Conservation (phyloP, 2,113 vertebrate genomes). For the Vireo altiloquus region DNA sequence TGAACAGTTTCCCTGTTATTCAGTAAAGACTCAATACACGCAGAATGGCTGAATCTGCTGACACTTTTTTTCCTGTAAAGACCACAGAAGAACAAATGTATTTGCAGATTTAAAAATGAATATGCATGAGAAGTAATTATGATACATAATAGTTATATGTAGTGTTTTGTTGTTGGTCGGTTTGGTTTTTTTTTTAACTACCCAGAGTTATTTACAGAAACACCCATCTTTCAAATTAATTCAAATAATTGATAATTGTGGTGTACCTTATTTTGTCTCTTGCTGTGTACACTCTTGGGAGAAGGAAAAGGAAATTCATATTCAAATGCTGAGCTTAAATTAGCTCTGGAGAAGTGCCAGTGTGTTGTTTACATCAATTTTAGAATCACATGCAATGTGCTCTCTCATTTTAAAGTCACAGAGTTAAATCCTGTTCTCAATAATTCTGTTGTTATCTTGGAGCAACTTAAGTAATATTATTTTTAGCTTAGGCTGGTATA, state of each 20-base stretch:
- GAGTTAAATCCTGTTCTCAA: neutral
- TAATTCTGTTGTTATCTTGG: neutral
- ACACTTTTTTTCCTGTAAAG: neutral
- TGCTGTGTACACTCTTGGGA: neutral
- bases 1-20: neutral
- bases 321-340: conserved; percentile 56
- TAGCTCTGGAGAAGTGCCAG: conserved; percentile 48
- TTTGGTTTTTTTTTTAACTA: neutral
- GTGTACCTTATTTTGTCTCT: conserved; percentile 26
- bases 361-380: conserved; percentile 36
- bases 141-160: neutral
- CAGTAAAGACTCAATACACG: neutral
- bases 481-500: conserved; percentile 33
- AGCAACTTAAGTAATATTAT: neutral
- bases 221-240: neutral
- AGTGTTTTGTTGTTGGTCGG: neutral
- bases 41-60: neutral
- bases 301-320: conserved; percentile 55
- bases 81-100: neutral
- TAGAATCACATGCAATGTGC: conserved; percentile 26
- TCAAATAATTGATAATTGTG: neutral
- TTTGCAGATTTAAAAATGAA: neutral
- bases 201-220: conserved; percentile 16
- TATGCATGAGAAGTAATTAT: neutral
- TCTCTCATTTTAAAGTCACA: conserved; percentile 59